A percentile compares a stretch with the other conserved stretches of the same genome.
phyloP scores from a whole-genome alignment of 2,888 invertebrate species.

The Dusona sp. region DNA sequence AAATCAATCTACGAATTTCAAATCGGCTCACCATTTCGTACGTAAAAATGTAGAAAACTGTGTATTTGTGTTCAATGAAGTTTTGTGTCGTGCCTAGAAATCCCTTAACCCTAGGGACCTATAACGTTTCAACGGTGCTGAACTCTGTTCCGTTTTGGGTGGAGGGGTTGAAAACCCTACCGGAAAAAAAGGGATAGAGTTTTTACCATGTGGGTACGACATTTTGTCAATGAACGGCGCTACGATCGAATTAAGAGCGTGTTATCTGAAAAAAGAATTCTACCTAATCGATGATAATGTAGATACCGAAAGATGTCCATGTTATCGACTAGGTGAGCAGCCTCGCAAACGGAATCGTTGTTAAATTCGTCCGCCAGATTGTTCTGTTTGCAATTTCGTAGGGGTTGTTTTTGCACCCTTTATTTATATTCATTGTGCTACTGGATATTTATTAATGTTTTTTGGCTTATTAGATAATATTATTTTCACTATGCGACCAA shows the following conservation, averaged over 20 bases:
- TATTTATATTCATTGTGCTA: neutral
- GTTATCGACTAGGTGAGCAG: constrained; percentile 77
- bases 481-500: neutral
- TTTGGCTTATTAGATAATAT: no score
- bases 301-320: constrained; percentile 72
- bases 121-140: neutral
- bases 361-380: constrained; percentile 76
- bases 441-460: neutral
- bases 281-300: constrained; percentile 79
- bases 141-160: neutral
- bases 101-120: neutral
- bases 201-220: constrained; percentile 56
- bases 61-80: neutral
- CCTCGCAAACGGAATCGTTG: constrained; percentile 69
- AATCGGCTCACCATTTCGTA: neutral
- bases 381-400: constrained; percentile 72
- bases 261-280: constrained; percentile 80
- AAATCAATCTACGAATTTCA: neutral
- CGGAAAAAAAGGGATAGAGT: constrained; percentile 45
- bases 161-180: constrained; percentile 48
- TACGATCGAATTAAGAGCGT: constrained; percentile 72
- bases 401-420: neutral
- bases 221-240: constrained; percentile 68
- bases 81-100: neutral
- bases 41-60: neutral